Percentiles rank a stretch among this genome's conserved stretches.
Conservation (phyloP, 2,888 invertebrate genomes). For the Andrena bicolor region DNA sequence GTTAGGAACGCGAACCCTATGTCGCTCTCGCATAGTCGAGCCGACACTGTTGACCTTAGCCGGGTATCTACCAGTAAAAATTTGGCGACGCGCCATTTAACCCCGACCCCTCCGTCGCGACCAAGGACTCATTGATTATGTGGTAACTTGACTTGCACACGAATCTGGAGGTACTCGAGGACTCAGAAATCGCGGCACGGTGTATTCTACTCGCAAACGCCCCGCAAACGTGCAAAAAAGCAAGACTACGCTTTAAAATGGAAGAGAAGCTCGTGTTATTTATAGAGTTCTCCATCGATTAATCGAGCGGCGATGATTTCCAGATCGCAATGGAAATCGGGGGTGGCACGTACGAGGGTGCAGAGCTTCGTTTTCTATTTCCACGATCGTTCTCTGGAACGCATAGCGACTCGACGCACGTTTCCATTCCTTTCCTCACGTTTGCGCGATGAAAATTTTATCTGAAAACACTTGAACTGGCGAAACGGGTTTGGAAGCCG, state of each 20-base stretch:
- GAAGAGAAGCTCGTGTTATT: neutral
- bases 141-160: slow-evolving; percentile 55
- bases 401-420: neutral
- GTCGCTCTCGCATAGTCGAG: slow-evolving; percentile 32
- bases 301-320: neutral
- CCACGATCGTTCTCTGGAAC: neutral
- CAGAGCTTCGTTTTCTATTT: neutral
- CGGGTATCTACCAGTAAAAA: slow-evolving; percentile 41
- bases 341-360: neutral
- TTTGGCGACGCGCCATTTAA: slow-evolving; percentile 69
- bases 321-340: neutral
- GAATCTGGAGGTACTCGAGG: slow-evolving; percentile 45
- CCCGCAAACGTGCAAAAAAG: neutral
- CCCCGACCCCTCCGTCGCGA: slow-evolving; percentile 21
- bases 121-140: slow-evolving; percentile 68
- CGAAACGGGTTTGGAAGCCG: neutral
- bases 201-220: neutral
- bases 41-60: slow-evolving; percentile 61
- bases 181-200: neutral
- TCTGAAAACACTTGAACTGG: neutral
- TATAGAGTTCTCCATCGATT: neutral
- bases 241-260: neutral
- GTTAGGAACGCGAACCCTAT: slow-evolving; percentile 46
- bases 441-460: slow-evolving; percentile 2
- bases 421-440: slow-evolving; percentile 3